These are phyloP conservation scores for Halichoeres trimaculatus DNA, from an alignment of 2,113 vertebrate genomes.

Conservation along the genomic window DNA sequence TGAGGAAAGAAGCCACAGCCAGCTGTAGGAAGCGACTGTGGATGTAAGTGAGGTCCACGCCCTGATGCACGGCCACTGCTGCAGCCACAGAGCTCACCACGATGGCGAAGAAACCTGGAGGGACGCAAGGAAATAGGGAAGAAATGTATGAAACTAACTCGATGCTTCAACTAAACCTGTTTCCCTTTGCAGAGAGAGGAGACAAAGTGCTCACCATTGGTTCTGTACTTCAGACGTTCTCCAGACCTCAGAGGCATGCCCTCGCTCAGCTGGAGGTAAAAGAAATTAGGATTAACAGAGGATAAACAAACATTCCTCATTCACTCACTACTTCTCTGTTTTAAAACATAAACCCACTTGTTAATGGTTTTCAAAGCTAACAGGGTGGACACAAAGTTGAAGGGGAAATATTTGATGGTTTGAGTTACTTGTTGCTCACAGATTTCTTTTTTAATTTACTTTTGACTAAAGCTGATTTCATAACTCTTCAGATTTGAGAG, in stretches of 20 bases:
- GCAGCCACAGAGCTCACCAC: conserved; percentile 76
- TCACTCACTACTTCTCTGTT: too few relatives aligned
- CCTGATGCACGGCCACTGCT: conserved; percentile 77
- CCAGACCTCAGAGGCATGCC: conserved; percentile 86
- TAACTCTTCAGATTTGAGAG: too few relatives aligned
- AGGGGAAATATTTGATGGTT: too few relatives aligned
- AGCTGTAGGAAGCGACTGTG: conserved; percentile 89
- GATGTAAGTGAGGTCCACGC: conserved; percentile 85
- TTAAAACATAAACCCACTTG: not conserved
- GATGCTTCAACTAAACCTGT: not conserved
- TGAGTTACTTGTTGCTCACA: too few relatives aligned
- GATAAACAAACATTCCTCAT: not conserved
- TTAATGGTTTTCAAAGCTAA: too few relatives aligned
- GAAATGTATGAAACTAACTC: too few relatives aligned
- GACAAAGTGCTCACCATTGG: conserved; percentile 88
- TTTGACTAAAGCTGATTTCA: too few relatives aligned
- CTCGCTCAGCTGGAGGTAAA: conserved; percentile 67
- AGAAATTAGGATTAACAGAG: not conserved
- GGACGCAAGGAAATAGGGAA: not conserved
- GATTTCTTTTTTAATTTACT: too few relatives aligned
- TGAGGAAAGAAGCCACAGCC: conserved; percentile 78
- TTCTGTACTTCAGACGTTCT: conserved; percentile 89
- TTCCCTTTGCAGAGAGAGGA: not conserved
- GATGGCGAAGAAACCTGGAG: conserved; percentile 88
- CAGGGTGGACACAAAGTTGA: too few relatives aligned